Evolutionary conservation across 2,888 invertebrate species (phyloP), one percentile per base, ranked within the genome.

Genomic region (Andrena marginata): DNA sequence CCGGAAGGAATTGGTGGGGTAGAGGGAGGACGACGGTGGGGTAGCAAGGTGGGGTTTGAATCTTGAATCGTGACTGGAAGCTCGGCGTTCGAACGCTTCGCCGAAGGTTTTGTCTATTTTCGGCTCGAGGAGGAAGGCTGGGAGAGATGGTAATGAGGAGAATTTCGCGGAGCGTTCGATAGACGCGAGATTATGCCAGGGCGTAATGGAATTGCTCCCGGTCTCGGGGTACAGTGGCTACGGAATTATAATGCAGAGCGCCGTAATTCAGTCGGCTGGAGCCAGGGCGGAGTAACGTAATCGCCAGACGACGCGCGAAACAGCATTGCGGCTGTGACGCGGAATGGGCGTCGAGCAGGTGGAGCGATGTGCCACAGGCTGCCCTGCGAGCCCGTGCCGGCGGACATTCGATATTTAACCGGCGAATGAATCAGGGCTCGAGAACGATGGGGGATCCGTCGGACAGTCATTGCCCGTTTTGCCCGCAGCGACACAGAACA

Each of bases 401-500:
- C 20, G 49, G 23, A 6, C 56, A 33, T 72, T 72, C 71, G 59
- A 71, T 77, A 70, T 72, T 77, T 64, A 65, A 64, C 42, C 29
- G 56, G 31, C 16, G 62, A 10, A n/a, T 42, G 13, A 23, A 33
- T 13, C n/a, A 16, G 35, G 31, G 7, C 20, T 62, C 33, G 26
- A 48, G 13, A 26, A 23, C 63, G 29, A 42, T 20, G 33, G 62
- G 42, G 26, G 42, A 59, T 20, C 20, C 48, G 71, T 33, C 33
- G 78, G 60, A 51, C 65, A 67, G 78, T 48, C 8, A 33, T 33
- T 67, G 31, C 23, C 35, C 49, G 31, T 48, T 81, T 76, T 85
- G 48, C 31, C 63, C 90, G 23, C 94, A 97, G 98, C 98, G 16
- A 98, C 98, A 26, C 98, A 98, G 95, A 98, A 98, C 94, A 98